Conservation (phyloP, 2,797 vertebrate genomes). For the Phoebastria nigripes region DNA sequence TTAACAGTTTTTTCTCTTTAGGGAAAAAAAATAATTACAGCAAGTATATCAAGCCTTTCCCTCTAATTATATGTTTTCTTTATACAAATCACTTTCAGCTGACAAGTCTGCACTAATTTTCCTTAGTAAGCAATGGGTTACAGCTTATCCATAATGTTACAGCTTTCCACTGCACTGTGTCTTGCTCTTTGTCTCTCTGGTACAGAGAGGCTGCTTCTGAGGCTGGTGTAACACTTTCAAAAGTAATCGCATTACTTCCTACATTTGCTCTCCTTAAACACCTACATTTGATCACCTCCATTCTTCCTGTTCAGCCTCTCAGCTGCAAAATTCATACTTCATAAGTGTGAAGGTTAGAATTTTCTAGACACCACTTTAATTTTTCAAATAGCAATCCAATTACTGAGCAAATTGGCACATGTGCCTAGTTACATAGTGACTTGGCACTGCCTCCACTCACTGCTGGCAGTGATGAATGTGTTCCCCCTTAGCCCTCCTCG, state of each 20-base stretch:
- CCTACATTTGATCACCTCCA: background rate
- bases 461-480: constrained; percentile 73
- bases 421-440: constrained; percentile 66
- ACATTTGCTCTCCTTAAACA: constrained; percentile 7
- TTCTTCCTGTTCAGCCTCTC: background rate
- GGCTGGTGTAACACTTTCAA: background rate
- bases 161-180: background rate
- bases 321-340: background rate
- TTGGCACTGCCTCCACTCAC: constrained; percentile 58
- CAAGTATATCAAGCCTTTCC: background rate
- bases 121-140: constrained; percentile 23
- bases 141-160: background rate
- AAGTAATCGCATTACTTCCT: constrained; percentile 14
- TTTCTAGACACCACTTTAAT: constrained; percentile 57
- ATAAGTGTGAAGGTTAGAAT: constrained; percentile 16
- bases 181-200: constrained; percentile 13
- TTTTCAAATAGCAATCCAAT: constrained; percentile 77
- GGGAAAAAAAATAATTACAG: background rate
- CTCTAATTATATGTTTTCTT: background rate
- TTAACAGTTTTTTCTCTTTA: background rate
- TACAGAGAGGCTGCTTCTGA: background rate
- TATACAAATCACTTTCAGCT: background rate
- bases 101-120: background rate
- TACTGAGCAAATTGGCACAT: constrained; percentile 73
- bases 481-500: constrained; percentile 49